phyloP scores from a whole-genome alignment of 1,140 invertebrate species.

The Ips typographus region DNA sequence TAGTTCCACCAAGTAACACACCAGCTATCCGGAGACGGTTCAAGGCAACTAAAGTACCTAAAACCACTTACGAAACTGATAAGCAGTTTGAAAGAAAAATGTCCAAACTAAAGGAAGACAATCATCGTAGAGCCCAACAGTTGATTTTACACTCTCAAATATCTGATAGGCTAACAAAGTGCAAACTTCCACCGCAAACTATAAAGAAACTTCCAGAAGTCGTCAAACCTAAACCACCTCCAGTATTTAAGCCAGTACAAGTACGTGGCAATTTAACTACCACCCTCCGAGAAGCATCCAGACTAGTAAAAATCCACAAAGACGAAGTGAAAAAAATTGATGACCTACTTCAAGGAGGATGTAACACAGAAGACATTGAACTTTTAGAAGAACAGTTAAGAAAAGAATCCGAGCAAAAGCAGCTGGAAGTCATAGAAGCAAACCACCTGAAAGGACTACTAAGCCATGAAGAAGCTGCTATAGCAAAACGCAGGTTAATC shows the following conservation, averaged over 20 bases:
- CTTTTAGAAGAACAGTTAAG: slow-evolving; percentile 53
- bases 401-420: slow-evolving; percentile 54
- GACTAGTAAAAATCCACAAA: slow-evolving; percentile 54
- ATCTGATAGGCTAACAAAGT: slow-evolving; percentile 43
- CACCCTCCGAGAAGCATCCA: slow-evolving; percentile 55
- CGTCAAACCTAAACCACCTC: slow-evolving; percentile 37
- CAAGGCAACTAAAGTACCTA: slow-evolving; percentile 3
- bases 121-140: slow-evolving; percentile 53
- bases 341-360: slow-evolving; percentile 53
- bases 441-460: slow-evolving; percentile 60
- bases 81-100: neutral
- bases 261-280: slow-evolving; percentile 55
- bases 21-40: slow-evolving; percentile 12
- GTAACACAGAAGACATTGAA: slow-evolving; percentile 50
- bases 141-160: slow-evolving; percentile 48
- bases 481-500: slow-evolving; percentile 43
- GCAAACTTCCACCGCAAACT: slow-evolving; percentile 39
- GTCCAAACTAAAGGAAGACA: slow-evolving; percentile 50
- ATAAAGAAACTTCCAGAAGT: slow-evolving; percentile 14
- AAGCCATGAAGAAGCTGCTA: slow-evolving; percentile 57
- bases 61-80: slow-evolving; percentile 5
- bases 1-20: slow-evolving; percentile 9
- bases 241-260: slow-evolving; percentile 41
- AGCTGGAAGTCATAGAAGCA: slow-evolving; percentile 56
- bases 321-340: slow-evolving; percentile 57